Evolutionary conservation across 1,140 invertebrate species (phyloP), one percentile per base, ranked within the genome.

Genomic region (Ephestia elutella): DNA sequence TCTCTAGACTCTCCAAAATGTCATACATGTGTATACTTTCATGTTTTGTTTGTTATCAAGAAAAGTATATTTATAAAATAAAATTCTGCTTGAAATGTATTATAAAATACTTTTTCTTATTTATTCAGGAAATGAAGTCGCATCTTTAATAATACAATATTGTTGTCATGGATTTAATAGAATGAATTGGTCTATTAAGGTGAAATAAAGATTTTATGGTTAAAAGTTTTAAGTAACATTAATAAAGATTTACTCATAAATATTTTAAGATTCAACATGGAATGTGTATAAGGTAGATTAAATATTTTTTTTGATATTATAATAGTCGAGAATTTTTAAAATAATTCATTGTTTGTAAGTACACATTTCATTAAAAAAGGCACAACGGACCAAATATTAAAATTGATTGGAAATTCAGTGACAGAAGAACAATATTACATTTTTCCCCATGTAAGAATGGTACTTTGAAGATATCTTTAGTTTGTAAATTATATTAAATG

Each of bases 191-290:
- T 25, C 7, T 32, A 32, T 4, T 7, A 32, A 32, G 11, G 30
- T 32, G 7, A 32, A 32, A 9, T 10, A 7, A 32, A 9, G 11
- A 9, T 32, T 32, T 32, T 9, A 10, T 10, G 9, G 30, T 8
- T 32, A 7, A 32, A 28, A 32, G 4, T 32, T 32, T 5, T 32
- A 32, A 32, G 11, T 32, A 68, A 68, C 69, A 66, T 56, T 54
- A 57, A 70, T 71, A 71, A 70, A 71, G 64, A 70, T 62, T 65
- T 59, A 63, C 21, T 67, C 44, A 64, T 66, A 64, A 63, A 69
- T 70, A 70, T 54, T 64, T 60, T 54, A 58, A 62, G 51, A 60
- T 60, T 65, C 59, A 75, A 71, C 65, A 65, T 71, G 71, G 74
- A 76, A 76, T 76, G 71, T 74, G 66, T 59, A 21, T 57, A 57